Percentiles rank a stretch among this genome's conserved stretches.
Evolutionary conservation across 2,797 vertebrate species (phyloP).

Genomic region (Carcharodon carcharias): DNA sequence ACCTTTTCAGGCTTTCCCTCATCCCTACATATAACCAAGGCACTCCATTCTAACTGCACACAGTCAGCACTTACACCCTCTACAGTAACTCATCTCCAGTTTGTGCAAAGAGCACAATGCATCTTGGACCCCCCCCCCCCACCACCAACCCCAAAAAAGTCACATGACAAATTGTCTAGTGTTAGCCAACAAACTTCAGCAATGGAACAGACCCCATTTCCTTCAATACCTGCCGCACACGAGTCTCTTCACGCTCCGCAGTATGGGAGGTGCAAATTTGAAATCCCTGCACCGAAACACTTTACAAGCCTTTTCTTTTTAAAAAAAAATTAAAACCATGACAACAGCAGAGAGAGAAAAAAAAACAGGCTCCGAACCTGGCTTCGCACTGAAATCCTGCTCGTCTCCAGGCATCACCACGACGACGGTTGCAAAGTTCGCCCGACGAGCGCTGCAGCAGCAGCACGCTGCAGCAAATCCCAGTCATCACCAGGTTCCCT

Average conservation of each 20-base stretch:
- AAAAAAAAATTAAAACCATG: background rate
- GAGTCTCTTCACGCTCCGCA: background rate
- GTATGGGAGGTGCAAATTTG: background rate
- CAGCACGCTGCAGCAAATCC: background rate
- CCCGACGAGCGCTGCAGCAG: background rate
- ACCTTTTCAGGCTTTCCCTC: too few relatives aligned
- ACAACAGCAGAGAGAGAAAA: background rate
- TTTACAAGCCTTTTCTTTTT: background rate
- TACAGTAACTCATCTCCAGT: background rate
- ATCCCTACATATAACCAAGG: background rate
- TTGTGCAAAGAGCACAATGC: background rate
- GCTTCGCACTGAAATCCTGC: background rate
- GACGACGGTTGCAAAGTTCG: too few relatives aligned
- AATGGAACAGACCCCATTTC: background rate
- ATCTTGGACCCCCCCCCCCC: background rate
- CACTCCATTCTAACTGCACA: background rate
- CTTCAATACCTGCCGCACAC: background rate
- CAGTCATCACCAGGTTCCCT: background rate
- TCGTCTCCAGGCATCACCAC: background rate
- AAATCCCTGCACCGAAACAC: background rate
- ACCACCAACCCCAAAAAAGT: background rate
- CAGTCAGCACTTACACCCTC: background rate
- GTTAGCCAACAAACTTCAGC: background rate
- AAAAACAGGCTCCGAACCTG: background rate
- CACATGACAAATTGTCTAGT: background rate